Conservation (phyloP, 2,888 invertebrate species). For the Drosophila atroscutellata region DNA sequence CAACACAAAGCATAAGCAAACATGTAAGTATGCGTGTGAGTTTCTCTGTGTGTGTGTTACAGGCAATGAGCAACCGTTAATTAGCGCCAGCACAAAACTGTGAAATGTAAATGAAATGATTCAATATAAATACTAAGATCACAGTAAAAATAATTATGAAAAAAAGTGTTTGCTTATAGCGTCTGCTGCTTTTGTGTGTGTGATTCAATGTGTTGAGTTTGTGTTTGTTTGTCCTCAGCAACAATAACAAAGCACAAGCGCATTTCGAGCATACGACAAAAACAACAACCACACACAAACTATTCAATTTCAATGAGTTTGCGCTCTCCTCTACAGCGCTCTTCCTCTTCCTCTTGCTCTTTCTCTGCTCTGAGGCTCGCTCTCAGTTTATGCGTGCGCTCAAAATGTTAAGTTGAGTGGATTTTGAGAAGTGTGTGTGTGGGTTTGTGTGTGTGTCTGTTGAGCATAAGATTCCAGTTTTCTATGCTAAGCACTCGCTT, state of each 20-base stretch:
- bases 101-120: conserved; percentile 26
- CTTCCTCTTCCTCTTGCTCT: conserved; percentile 22
- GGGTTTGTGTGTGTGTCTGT: conserved; percentile 17
- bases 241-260: conserved; percentile 47
- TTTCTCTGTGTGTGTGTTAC: conserved; percentile 18
- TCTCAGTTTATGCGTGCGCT: conserved; percentile 33
- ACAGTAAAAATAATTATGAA: conserved; percentile 7
- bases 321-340: conserved; percentile 47
- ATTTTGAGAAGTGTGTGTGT: conserved; percentile 35
- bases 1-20: conserved; percentile 66
- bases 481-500: conserved; percentile 4
- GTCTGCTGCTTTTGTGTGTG: conserved; percentile 3
- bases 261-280: conserved; percentile 26
- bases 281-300: conserved; percentile 46
- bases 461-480: conserved; percentile 19
- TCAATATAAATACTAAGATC: conserved; percentile 18
- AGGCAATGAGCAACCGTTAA: conserved; percentile 45
- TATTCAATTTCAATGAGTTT: conserved; percentile 67
- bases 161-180: conserved; percentile 38
- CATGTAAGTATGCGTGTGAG: conserved; percentile 52
- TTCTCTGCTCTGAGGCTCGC: conserved; percentile 1
- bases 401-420: conserved; percentile 43
- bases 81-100: conserved; percentile 41
- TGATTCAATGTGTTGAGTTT: conserved; percentile 9
- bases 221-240: conserved; percentile 38